Percentiles rank a stretch among this genome's conserved stretches.
Conservation (phyloP, 2,113 vertebrate genomes). For the Athene cunicularia region DNA sequence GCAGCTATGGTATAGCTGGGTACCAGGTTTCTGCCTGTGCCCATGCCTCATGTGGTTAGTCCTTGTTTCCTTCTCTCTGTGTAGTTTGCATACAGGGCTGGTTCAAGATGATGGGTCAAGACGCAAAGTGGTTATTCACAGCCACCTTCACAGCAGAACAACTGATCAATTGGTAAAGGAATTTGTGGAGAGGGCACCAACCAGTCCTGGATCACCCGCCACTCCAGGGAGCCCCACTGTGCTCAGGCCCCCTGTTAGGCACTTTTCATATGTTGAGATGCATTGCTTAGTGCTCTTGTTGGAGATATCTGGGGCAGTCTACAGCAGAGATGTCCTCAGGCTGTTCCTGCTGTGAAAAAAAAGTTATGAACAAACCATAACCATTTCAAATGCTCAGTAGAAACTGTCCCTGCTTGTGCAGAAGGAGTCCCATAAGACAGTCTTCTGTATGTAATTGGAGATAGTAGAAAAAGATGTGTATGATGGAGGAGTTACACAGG, state of each 20-base stretch:
- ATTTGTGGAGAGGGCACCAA: neutral
- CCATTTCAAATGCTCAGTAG: neutral
- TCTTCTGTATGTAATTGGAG: neutral
- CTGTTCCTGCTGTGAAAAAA: neutral
- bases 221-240: neutral
- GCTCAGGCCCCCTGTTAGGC: neutral
- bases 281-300: neutral
- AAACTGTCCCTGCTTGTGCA: neutral
- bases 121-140: neutral
- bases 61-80: neutral
- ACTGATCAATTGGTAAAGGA: neutral
- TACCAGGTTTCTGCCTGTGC: neutral
- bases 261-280: neutral
- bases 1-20: neutral
- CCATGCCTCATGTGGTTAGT: rapidly evolving
- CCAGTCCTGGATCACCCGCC: neutral
- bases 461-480: neutral
- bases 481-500: neutral
- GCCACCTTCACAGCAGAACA: neutral
- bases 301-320: neutral
- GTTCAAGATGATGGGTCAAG: neutral
- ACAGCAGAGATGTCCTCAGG: neutral
- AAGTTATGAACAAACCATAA: neutral
- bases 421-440: rapidly evolving
- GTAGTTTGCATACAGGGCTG: neutral